A percentile compares a stretch with the other conserved stretches of the same genome.
phyloP scores from a whole-genome alignment of 2,797 vertebrate species.

The Myotis pilosus region DNA sequence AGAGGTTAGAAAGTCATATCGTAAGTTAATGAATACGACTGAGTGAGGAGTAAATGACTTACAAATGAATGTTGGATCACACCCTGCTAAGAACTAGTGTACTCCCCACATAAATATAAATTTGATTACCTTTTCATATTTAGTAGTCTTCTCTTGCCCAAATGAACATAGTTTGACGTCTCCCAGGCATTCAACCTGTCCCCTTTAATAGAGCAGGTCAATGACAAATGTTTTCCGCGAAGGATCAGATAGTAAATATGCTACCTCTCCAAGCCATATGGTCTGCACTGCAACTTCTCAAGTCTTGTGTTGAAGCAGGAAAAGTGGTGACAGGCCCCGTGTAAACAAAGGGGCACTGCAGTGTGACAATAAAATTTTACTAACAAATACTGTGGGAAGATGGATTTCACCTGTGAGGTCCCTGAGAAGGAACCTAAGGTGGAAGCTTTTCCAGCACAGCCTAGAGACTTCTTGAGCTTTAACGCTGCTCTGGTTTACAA shows the following conservation, averaged over 20 bases:
- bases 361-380: slow-evolving; percentile 19
- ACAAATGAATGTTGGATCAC: neutral
- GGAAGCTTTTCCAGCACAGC: neutral
- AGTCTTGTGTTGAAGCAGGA: neutral
- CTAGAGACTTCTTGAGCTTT: neutral
- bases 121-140: neutral
- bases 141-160: neutral
- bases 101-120: neutral
- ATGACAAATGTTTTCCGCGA: neutral
- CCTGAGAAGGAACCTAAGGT: neutral
- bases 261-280: neutral
- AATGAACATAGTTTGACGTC: neutral
- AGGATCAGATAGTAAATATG: neutral
- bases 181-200: neutral
- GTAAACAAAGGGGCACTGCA: neutral
- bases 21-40: neutral
- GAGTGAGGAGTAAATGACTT: neutral
- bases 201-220: neutral
- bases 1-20: neutral
- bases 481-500: slow-evolving; percentile 37
- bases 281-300: neutral
- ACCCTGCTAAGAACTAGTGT: neutral
- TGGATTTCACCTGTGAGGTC: neutral
- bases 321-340: neutral
- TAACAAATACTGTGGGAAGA: neutral